phyloP scores from a whole-genome alignment of 1,140 invertebrate genomes.

The Dendroctonus ponderosae region DNA sequence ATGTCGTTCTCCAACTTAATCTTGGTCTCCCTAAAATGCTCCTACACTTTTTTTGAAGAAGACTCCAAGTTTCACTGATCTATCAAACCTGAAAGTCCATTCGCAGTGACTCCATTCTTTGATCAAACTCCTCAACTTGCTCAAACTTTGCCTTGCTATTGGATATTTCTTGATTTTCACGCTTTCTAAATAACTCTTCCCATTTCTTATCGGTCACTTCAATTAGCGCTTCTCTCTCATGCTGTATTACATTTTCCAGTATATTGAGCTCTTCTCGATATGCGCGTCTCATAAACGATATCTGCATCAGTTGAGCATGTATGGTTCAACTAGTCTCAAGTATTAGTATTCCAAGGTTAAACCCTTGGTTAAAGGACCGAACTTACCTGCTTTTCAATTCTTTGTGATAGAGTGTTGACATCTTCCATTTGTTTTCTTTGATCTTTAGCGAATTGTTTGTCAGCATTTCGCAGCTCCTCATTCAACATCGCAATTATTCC shows the following conservation, averaged over 20 bases:
- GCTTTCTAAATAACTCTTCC: constrained; percentile 64
- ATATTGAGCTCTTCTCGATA: constrained; percentile 71
- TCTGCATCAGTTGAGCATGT: constrained; percentile 39
- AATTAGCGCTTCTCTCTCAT: constrained; percentile 58
- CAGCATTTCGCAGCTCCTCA: constrained; percentile 66
- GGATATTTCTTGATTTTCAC: constrained; percentile 59
- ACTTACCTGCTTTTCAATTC: constrained; percentile 78
- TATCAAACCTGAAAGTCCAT: constrained; percentile 58
- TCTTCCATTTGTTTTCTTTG: constrained; percentile 68
- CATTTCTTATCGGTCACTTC: constrained; percentile 63
- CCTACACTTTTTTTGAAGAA: constrained; percentile 40
- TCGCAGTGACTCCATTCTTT: constrained; percentile 60
- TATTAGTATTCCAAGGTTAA: no score
- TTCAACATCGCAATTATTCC: constrained; percentile 72
- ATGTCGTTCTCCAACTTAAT: constrained; percentile 66
- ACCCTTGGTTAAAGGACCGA: constrained; percentile 28
- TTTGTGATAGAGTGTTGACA: constrained; percentile 71
- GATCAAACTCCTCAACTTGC: constrained; percentile 60
- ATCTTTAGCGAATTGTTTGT: constrained; percentile 58
- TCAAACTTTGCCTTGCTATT: constrained; percentile 59
- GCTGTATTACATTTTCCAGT: constrained; percentile 66
- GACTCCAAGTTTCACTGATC: background rate
- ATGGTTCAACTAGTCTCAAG: background rate
- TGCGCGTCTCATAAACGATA: constrained; percentile 67
- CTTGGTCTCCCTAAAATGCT: constrained; percentile 66